Base-by-base conservation (phyloP, 2,888 invertebrate genomes). In the Tryphoninae sp. region DNA sequence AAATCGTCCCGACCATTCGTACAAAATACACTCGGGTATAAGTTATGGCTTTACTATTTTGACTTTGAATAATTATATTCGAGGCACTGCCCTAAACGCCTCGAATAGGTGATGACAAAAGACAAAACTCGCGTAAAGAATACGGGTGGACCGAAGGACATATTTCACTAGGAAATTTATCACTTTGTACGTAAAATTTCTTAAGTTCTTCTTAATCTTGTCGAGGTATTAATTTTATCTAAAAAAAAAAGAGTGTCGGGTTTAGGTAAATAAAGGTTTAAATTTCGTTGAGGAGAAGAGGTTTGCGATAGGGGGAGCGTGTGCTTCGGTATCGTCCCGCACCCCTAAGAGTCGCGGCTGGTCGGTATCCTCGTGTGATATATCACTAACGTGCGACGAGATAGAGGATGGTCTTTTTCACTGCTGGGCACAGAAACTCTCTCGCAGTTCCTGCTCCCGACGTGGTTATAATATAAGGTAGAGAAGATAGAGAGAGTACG, bases 261-360 rank as follows among this genome's bases (percentile, higher is more conserved):
- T 22, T 13, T 67, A 65, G 89, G 89, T 90, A 89, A 90, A 90
- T 90, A 90, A 89, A 90, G 89, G 89, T 90, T 90, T 90, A 90
- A 90, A 90, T 90, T 90, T 90, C 89, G 90, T 58, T 8, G 49
- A 67, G 33, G 59, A 16, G 58, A 59, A 26, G 69, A 22, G 9
- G 22, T 11, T 40, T 16, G 26, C 22, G 13, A n/a, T 68, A 7
- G 49, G 23, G 33, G 33, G 11, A 11, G 62, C 16, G 19, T 22
- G 61, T 51, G 61, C n/a, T 19, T 13, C 26, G 13, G 33, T 62
- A 62, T 16, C 62, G 11, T 55, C 22, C n/a, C 61, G 26, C 53
- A 62, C 22, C 16, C 51, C 19, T 40, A 6, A 22, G 62, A 51
- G 58, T 42, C 40, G 51, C 19, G 64, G 55, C 22, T 8, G 71